Base-by-base conservation (phyloP, 2,888 invertebrate species). In the Parascotia fuliginaria region DNA sequence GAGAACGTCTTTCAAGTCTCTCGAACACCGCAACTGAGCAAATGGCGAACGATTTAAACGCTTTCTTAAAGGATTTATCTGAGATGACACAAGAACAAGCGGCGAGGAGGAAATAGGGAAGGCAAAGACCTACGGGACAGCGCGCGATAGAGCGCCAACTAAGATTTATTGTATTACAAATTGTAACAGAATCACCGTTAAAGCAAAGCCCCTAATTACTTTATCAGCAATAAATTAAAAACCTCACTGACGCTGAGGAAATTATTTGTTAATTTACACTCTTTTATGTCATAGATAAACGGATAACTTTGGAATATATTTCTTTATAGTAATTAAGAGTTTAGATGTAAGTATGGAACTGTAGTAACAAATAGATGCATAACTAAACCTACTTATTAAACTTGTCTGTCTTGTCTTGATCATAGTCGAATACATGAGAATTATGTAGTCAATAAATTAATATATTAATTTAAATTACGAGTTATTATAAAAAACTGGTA, bases 101-200 rank as follows among this genome's bases (percentile, higher is more conserved):
- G 61, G 43, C 52, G 59, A 61, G 58, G 59, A 64, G 60, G 54
- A 66, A 58, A 55, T 44, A 55, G 50, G 60, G 48, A 55, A 37
- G 58, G 60, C 54, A 54, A 64, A 63, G 58, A 63, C 55, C 55
- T 73, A 45, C 46, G 55, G 61, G 61, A 44, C 50, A 55, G 66
- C 65, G 58, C 54, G 52, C 65, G 58, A 55, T 60, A 60, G 62
- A 62, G 54, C 64, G 55, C 57, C 57, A 52, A 54, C 65, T 51
- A 55, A 69, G 73, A 77, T 77, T 77, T 77, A 77, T 77, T 64
- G 67, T 60, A 65, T 63, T 64, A 72, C 68, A 56, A 75, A 73
- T 65, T 74, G 73, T 75, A 67, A 71, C 60, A 54, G 55, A 73
- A 76, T 71, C 70, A 66, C 60, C 54, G 62, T 52, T 59, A 61